Percentiles rank a stretch among this genome's conserved stretches.
These are phyloP conservation scores for Bagarius yarrelli DNA, from an alignment of 2,113 vertebrate species.

Conservation along the genomic window DNA sequence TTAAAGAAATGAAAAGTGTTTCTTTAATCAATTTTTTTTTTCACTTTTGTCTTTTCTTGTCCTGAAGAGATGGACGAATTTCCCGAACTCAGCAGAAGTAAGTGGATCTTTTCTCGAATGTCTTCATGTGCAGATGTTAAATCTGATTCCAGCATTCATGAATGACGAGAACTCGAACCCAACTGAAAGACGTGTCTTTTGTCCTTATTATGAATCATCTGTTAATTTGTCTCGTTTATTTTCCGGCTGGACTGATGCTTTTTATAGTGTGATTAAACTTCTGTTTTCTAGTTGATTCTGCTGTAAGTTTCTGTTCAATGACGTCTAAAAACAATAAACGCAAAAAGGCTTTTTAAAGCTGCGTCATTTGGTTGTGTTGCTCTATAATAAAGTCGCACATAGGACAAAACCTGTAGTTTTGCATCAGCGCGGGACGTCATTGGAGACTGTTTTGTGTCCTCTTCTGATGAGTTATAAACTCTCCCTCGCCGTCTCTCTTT, in stretches of 20 bases:
- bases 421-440: too few relatives aligned
- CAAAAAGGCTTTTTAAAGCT: not conserved
- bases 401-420: too few relatives aligned
- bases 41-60: not conserved
- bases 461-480: too few relatives aligned
- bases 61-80: not conserved
- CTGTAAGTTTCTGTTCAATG: not conserved
- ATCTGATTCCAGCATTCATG: too few relatives aligned
- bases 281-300: not conserved
- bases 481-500: too few relatives aligned
- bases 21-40: not conserved
- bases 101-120: not conserved
- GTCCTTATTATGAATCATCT: too few relatives aligned
- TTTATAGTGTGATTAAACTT: not conserved
- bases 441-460: too few relatives aligned
- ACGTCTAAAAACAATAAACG: not conserved
- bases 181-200: too few relatives aligned
- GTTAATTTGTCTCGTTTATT: too few relatives aligned
- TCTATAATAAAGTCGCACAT: not conserved
- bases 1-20: not conserved
- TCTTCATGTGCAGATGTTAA: not conserved
- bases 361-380: not conserved
- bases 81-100: conserved; percentile 9
- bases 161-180: too few relatives aligned
- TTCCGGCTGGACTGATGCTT: not conserved